Conservation (phyloP, 2,888 invertebrate species). For the Melieria crassipennis region DNA sequence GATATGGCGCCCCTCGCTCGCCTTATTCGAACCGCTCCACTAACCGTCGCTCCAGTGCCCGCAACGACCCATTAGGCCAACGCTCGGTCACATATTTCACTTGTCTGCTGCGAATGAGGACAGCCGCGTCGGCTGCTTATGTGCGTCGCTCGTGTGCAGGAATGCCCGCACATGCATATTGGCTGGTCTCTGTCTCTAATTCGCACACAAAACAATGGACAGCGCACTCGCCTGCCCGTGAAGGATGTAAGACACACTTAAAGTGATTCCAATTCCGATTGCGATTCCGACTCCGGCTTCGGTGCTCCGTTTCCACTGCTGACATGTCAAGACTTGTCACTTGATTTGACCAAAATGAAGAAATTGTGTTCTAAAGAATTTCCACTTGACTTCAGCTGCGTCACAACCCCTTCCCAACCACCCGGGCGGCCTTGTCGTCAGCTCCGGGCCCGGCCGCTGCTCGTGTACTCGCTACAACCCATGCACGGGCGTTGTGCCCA, state of each 20-base stretch:
- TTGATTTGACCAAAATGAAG: slow-evolving; percentile 62
- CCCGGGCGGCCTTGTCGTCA: not conserved
- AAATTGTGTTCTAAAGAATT: slow-evolving; percentile 47
- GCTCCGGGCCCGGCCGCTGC: no score
- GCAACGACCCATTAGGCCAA: no score
- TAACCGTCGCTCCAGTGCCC: no score
- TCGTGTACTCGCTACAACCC: not conserved
- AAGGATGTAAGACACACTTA: slow-evolving; percentile 19
- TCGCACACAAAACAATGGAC: slow-evolving; percentile 45
- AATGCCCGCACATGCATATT: slow-evolving; percentile 60
- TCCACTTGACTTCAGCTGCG: slow-evolving; percentile 5
- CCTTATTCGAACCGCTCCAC: not conserved
- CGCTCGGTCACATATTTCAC: slow-evolving; percentile 59
- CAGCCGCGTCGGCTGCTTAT: not conserved
- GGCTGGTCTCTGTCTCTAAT: slow-evolving; percentile 42
- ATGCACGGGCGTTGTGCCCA: not conserved
- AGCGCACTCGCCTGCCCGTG: slow-evolving; percentile 1
- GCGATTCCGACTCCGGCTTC: not conserved
- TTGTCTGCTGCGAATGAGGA: slow-evolving; percentile 47
- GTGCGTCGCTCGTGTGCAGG: slow-evolving; percentile 35
- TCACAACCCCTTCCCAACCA: no score
- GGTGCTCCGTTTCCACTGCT: slow-evolving; percentile 16
- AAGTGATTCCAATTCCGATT: slow-evolving; percentile 16
- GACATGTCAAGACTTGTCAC: slow-evolving; percentile 48
- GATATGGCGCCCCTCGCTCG: not conserved